Conservation (phyloP, 2,888 invertebrate genomes). For the Pheosia tremula region DNA sequence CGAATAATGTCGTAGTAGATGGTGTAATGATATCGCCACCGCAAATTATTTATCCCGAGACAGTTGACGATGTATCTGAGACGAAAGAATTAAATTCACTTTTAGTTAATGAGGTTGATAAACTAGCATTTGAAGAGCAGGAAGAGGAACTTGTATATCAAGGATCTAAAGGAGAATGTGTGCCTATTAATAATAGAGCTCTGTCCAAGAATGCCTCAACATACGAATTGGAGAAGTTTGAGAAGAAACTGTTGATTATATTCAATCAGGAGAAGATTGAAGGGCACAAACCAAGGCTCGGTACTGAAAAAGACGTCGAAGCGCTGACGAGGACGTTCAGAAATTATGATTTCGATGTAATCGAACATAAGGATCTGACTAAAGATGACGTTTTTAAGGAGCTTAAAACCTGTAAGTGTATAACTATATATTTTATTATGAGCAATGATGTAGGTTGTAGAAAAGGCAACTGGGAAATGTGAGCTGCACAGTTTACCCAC, state of each 20-base stretch:
- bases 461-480: too few relatives aligned
- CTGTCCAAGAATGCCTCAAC: constrained; percentile 54
- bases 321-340: constrained; percentile 55
- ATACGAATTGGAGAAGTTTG: constrained; percentile 65
- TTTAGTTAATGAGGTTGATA: constrained; percentile 7
- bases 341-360: constrained; percentile 59
- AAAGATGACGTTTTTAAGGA: constrained; percentile 54
- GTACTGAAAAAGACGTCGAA: constrained; percentile 62
- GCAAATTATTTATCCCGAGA: constrained; percentile 4
- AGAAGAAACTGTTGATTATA: constrained; percentile 65
- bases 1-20: constrained; percentile 20
- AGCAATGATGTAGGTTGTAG: too few relatives aligned
- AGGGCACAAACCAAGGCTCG: constrained; percentile 55
- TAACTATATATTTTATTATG: background rate
- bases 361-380: constrained; percentile 52
- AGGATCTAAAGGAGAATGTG: constrained; percentile 6
- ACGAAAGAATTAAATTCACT: background rate
- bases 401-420: constrained; percentile 55
- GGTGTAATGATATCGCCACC: constrained; percentile 20
- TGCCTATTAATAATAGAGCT: constrained; percentile 38
- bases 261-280: constrained; percentile 64
- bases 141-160: background rate
- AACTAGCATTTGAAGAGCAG: background rate
- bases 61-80: constrained; percentile 6
- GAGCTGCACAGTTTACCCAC: too few relatives aligned